Percentiles rank a stretch among this genome's conserved stretches.
These are phyloP conservation scores for Anguilla marmorata DNA, from an alignment of 2,797 vertebrate genomes.

Conservation along the genomic window DNA sequence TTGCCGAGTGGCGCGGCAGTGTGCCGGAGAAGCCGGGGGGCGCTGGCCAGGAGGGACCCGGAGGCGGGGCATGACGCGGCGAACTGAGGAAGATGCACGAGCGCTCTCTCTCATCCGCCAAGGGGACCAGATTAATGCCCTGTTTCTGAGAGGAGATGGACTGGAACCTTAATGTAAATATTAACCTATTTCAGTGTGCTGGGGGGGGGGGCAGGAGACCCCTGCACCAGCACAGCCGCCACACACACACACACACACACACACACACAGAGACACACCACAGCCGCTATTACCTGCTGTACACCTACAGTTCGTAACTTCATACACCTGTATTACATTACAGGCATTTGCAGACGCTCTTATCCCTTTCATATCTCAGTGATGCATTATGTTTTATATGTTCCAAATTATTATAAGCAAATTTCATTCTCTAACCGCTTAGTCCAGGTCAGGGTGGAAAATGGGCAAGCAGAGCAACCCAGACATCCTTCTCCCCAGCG, in stretches of 20 bases:
- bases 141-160: slow-evolving; percentile 15
- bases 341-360: too few relatives aligned
- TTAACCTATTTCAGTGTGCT: slow-evolving; percentile 14
- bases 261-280: not conserved
- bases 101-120: not conserved
- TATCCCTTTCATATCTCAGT: not conserved
- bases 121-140: not conserved
- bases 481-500: too few relatives aligned
- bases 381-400: not conserved
- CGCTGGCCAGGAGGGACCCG: not conserved
- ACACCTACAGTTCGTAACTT: not conserved
- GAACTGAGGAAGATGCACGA: not conserved
- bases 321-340: not conserved
- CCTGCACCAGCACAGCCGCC: not conserved
- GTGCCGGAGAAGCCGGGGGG: not conserved
- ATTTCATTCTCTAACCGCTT: too few relatives aligned
- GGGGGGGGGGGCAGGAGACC: not conserved
- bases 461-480: too few relatives aligned
- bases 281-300: not conserved
- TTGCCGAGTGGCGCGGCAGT: not conserved
- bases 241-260: too few relatives aligned
- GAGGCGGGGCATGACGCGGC: not conserved
- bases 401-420: not conserved
- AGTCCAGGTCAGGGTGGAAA: too few relatives aligned
- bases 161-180: slow-evolving; percentile 19